Percentiles rank a stretch among this genome's conserved stretches.
These are phyloP conservation scores for Cynopterus sphinx DNA, from an alignment of 2,797 vertebrate species.

Conservation along the genomic window DNA sequence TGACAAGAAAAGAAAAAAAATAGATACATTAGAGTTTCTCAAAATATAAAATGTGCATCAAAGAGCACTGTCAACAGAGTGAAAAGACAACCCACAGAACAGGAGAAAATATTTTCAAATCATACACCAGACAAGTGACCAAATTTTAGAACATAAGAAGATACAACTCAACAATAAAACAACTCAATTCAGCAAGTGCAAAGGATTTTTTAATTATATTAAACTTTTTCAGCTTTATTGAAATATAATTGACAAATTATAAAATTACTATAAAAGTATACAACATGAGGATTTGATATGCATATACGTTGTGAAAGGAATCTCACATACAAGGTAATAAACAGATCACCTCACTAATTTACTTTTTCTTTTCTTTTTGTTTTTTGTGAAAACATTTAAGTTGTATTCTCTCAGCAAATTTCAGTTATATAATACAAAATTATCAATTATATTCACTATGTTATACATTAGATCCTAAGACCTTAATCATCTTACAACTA, in stretches of 20 bases:
- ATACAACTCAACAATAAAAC: neutral
- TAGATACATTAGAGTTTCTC: neutral
- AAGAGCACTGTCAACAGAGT: neutral
- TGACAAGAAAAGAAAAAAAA: neutral
- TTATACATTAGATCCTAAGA: neutral
- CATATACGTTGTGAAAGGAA: neutral
- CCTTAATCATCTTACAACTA: neutral
- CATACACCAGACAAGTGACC: neutral
- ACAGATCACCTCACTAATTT: neutral
- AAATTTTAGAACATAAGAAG: neutral
- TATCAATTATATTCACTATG: neutral
- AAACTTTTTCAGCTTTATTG: neutral
- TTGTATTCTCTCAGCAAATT: neutral
- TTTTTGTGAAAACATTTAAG: neutral
- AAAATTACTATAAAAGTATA: neutral
- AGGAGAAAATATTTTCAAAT: constrained; percentile 27
- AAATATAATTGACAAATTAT: neutral
- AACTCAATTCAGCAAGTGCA: neutral
- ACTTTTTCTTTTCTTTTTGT: neutral
- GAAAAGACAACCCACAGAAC: neutral
- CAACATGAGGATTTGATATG: neutral
- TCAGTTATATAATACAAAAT: neutral
- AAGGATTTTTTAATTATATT: neutral
- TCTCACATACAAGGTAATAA: neutral
- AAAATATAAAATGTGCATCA: neutral